These are phyloP conservation scores for Ormyrus pomaceus DNA, from an alignment of 2,888 invertebrate genomes.

Conservation along the genomic window DNA sequence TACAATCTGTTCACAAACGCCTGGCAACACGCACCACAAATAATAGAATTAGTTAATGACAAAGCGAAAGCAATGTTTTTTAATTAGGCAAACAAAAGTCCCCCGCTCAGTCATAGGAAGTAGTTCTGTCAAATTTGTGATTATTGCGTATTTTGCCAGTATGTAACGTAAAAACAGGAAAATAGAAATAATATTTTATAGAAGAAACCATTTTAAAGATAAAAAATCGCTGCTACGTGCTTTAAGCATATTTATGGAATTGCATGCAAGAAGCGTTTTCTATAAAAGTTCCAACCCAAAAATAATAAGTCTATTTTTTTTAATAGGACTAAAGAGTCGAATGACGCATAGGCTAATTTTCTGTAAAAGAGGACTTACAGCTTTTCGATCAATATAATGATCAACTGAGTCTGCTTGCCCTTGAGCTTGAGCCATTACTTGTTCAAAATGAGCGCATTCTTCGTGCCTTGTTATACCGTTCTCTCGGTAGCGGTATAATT, in stretches of 20 bases:
- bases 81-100: conserved; percentile 43
- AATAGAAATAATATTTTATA: conserved; percentile 28
- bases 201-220: conserved; percentile 11
- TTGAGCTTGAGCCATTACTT: conserved; percentile 81
- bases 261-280: conserved; percentile 54
- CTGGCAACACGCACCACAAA: conserved; percentile 79
- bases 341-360: neutral
- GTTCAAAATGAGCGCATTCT: conserved; percentile 93
- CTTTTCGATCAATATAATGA: conserved; percentile 82
- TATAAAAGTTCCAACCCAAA: conserved; percentile 48
- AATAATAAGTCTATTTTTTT: conserved; percentile 36
- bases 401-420: conserved; percentile 78
- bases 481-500: conserved; percentile 89
- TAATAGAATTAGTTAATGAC: conserved; percentile 74
- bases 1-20: conserved; percentile 80
- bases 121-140: conserved; percentile 25
- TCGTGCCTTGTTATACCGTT: conserved; percentile 90
- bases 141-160: conserved; percentile 58
- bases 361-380: conserved; percentile 76
- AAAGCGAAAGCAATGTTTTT: conserved; percentile 68
- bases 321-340: neutral
- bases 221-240: conserved; percentile 19
- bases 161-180: conserved; percentile 10
- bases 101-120: conserved; percentile 30
- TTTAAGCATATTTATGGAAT: too few relatives aligned